Conservation (phyloP, 2,797 vertebrate species). For the Erithacus rubecula region DNA sequence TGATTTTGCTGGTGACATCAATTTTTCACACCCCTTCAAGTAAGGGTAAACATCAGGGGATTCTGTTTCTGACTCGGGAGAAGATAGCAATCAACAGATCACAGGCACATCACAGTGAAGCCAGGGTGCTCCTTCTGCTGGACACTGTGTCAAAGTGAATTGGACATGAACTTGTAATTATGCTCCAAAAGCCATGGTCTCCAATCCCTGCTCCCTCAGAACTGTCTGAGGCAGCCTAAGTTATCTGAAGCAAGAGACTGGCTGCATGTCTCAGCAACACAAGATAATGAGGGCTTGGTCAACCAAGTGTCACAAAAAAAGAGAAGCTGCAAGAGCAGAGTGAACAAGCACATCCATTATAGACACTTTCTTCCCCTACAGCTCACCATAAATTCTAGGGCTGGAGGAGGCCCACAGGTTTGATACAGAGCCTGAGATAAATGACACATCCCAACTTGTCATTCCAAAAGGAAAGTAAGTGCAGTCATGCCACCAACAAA, state of each 20-base stretch:
- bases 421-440: background rate
- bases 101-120: background rate
- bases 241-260: background rate
- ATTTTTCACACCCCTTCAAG: background rate
- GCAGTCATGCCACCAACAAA: background rate
- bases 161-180: background rate
- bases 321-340: background rate
- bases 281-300: background rate
- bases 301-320: background rate
- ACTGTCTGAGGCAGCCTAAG: background rate
- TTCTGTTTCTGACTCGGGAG: background rate
- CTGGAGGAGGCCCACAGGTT: background rate
- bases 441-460: background rate
- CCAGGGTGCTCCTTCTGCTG: background rate
- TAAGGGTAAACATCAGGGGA: background rate
- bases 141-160: background rate
- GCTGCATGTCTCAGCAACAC: background rate
- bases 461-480: background rate
- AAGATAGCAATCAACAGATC: background rate
- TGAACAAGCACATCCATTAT: background rate
- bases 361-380: background rate
- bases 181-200: background rate
- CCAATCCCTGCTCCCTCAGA: background rate
- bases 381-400: background rate
- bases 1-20: background rate